These are phyloP conservation scores for Dinomys branickii DNA, from an alignment of 2,113 vertebrate species.

Conservation along the genomic window DNA sequence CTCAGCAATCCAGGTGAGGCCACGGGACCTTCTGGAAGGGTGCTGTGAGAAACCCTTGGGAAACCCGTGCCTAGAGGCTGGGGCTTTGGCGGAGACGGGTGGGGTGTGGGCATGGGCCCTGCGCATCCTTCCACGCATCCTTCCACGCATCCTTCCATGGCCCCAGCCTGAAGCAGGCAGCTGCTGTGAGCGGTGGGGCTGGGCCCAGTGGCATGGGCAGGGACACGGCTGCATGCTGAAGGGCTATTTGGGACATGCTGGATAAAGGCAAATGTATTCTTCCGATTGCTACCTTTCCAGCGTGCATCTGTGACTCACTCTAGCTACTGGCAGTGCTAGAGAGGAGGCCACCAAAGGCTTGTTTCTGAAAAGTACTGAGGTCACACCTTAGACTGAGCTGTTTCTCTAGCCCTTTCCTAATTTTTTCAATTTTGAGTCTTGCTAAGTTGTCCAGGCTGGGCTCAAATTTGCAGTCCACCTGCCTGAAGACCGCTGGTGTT, in stretches of 20 bases:
- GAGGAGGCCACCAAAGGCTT: not conserved
- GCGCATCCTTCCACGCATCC: not conserved
- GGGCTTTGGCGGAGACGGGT: too few relatives aligned
- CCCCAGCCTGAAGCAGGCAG: not conserved
- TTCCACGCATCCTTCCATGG: not conserved
- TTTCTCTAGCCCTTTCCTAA: not conserved
- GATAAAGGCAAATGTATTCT: not conserved
- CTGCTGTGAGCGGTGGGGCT: too few relatives aligned
- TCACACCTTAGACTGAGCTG: not conserved
- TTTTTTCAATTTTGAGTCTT: not conserved
- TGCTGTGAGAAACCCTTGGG: not conserved
- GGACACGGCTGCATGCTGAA: fast-evolving
- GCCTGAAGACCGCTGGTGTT: not conserved
- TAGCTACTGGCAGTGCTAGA: fast-evolving
- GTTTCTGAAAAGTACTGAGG: not conserved
- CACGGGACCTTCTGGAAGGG: not conserved
- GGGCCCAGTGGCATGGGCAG: fast-evolving
- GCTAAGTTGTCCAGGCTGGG: not conserved
- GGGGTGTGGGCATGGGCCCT: too few relatives aligned
- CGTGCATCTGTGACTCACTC: fast-evolving
- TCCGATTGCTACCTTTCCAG: not conserved
- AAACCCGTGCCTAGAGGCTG: not conserved
- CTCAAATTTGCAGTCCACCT: not conserved
- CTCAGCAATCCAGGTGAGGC: not conserved
- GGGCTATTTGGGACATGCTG: fast-evolving